A percentile compares a stretch with the other conserved stretches of the same genome.
phyloP scores from a whole-genome alignment of 2,797 vertebrate genomes.

The Darevskia nairensis region DNA sequence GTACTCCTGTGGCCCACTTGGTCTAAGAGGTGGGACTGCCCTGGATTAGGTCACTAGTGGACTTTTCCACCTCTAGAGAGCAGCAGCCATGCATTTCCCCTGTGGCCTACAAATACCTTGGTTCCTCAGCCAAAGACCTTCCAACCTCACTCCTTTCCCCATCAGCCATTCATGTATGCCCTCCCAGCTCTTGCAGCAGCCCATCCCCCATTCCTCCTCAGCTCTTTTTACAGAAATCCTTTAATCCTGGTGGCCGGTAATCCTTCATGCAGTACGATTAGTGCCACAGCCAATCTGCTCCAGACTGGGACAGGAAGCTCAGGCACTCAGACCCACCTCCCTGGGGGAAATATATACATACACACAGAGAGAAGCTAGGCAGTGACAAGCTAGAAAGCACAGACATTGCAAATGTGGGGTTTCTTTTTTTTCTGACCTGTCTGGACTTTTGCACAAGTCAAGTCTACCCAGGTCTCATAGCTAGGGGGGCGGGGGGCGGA shows the following conservation, averaged over 20 bases:
- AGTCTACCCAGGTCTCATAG: too few relatives aligned
- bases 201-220: conserved; percentile 10
- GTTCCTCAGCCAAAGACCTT: not conserved
- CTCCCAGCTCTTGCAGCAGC: not conserved
- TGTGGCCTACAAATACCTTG: not conserved
- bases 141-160: not conserved
- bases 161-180: not conserved
- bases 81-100: not conserved
- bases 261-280: conserved; percentile 20
- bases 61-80: not conserved
- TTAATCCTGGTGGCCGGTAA: conserved; percentile 32
- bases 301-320: conserved; percentile 1
- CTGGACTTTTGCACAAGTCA: not conserved
- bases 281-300: conserved; percentile 12
- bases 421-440: not conserved
- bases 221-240: conserved; percentile 32
- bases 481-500: not conserved
- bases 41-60: not conserved
- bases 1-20: not conserved
- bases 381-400: not conserved
- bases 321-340: not conserved
- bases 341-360: not conserved
- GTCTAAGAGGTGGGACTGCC: too few relatives aligned
- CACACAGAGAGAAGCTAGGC: not conserved
- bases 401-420: not conserved